These are phyloP conservation scores for Salvelinus namaycush DNA, from an alignment of 2,113 vertebrate genomes.

Conservation along the genomic window DNA sequence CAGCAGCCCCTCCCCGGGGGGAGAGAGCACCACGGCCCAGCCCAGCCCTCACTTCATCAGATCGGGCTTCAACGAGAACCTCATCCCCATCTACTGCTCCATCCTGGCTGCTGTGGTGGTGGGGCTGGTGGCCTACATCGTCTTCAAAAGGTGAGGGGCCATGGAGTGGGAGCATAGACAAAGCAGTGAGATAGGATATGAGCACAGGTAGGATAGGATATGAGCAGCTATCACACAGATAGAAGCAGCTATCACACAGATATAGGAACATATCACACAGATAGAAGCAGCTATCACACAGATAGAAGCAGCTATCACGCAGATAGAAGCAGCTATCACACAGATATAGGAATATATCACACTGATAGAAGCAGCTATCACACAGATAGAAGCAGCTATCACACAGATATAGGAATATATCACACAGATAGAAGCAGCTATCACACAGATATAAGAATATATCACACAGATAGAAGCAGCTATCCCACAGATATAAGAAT, in stretches of 20 bases:
- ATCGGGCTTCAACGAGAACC: conserved; percentile 83
- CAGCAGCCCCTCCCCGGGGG: conserved; percentile 54
- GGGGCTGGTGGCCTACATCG: conserved; percentile 90
- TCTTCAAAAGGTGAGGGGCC: conserved; percentile 88
- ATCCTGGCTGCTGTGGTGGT: conserved; percentile 93
- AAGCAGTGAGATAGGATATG: conserved; percentile 9
- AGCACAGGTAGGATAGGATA: neutral
- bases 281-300: too few species aligned
- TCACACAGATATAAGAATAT: neutral
- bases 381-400: too few species aligned
- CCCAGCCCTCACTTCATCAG: conserved; percentile 82
- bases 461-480: neutral
- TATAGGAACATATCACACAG: too few species aligned
- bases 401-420: neutral
- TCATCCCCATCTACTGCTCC: conserved; percentile 97
- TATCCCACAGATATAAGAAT: neutral
- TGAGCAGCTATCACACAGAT: neutral
- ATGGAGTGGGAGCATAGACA: neutral
- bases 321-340: too few species aligned
- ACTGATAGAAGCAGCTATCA: neutral
- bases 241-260: too few species aligned
- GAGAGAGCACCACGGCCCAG: conserved; percentile 77
- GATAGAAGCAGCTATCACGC: too few species aligned
- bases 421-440: neutral
- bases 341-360: neutral